Evolutionary conservation across 2,113 vertebrate species (phyloP).

Genomic region (Tachycineta bicolor): DNA sequence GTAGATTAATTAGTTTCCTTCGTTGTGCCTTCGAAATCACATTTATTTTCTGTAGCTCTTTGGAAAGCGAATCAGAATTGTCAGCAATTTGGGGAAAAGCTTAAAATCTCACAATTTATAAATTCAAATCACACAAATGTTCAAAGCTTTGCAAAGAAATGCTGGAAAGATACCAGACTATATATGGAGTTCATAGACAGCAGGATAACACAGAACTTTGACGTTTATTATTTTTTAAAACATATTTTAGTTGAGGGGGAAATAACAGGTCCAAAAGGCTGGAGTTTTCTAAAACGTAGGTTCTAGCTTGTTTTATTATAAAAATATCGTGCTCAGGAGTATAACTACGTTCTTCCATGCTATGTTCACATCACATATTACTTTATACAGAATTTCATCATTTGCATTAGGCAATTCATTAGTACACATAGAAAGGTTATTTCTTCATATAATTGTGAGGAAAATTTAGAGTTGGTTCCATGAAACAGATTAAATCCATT

Average conservation of each 20-base stretch:
- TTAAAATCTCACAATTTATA: slow-evolving; percentile 54
- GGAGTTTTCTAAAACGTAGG: background rate
- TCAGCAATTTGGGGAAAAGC: slow-evolving; percentile 51
- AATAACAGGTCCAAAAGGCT: slow-evolving; percentile 44
- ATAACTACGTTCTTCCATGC: background rate
- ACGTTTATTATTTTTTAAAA: background rate
- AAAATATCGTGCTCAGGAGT: background rate
- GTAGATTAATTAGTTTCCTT: slow-evolving; percentile 61
- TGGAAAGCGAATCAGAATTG: slow-evolving; percentile 44
- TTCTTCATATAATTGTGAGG: background rate
- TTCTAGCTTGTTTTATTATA: background rate
- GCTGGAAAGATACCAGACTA: slow-evolving; percentile 49
- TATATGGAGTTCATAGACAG: slow-evolving; percentile 58
- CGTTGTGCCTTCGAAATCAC: slow-evolving; percentile 43
- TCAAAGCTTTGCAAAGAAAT: slow-evolving; percentile 51
- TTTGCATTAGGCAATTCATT: background rate
- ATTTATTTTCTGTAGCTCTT: slow-evolving; percentile 53
- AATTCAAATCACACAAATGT: slow-evolving; percentile 74
- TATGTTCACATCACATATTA: background rate
- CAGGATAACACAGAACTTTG: slow-evolving; percentile 46
- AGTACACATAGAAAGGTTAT: background rate
- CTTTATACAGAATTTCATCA: background rate
- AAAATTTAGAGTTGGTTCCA: background rate
- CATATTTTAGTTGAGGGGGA: slow-evolving; percentile 44
- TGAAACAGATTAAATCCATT: background rate